Evolutionary conservation across 1,140 invertebrate genomes (phyloP).

Genomic region (Mesaphorura yosii): DNA sequence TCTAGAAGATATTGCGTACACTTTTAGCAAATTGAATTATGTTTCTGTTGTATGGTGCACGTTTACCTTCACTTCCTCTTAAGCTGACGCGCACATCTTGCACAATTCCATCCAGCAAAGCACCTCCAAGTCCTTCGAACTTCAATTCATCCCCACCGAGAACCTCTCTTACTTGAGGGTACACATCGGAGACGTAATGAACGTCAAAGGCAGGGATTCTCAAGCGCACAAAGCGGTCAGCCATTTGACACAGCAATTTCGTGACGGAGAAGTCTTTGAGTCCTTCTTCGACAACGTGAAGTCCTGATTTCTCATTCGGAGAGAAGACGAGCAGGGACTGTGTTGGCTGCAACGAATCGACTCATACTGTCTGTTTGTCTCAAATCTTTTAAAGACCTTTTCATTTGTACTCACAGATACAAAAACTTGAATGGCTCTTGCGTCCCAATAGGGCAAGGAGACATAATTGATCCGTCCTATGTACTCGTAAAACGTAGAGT

Average conservation of each 20-base stretch:
- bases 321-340: slow-evolving; percentile 24
- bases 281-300: slow-evolving; percentile 27
- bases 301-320: slow-evolving; percentile 22
- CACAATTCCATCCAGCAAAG: neutral
- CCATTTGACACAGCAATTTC: slow-evolving; percentile 26
- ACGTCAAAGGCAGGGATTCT: slow-evolving; percentile 18
- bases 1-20: too few species aligned
- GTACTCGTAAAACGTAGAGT: slow-evolving; percentile 18
- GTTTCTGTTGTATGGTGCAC: too few species aligned
- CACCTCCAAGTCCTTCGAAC: neutral
- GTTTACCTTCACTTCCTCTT: neutral
- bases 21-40: too few species aligned
- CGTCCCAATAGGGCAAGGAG: slow-evolving; percentile 22
- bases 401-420: slow-evolving; percentile 1
- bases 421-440: slow-evolving; percentile 19
- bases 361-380: neutral
- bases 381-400: neutral
- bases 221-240: slow-evolving; percentile 10
- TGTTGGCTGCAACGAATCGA: slow-evolving; percentile 1
- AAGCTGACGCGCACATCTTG: neutral
- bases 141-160: neutral
- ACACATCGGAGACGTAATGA: neutral
- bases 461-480: slow-evolving; percentile 20
- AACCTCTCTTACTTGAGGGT: neutral
- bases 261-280: slow-evolving; percentile 10